phyloP scores from a whole-genome alignment of 2,888 invertebrate species.

The Camponotus fellah region DNA sequence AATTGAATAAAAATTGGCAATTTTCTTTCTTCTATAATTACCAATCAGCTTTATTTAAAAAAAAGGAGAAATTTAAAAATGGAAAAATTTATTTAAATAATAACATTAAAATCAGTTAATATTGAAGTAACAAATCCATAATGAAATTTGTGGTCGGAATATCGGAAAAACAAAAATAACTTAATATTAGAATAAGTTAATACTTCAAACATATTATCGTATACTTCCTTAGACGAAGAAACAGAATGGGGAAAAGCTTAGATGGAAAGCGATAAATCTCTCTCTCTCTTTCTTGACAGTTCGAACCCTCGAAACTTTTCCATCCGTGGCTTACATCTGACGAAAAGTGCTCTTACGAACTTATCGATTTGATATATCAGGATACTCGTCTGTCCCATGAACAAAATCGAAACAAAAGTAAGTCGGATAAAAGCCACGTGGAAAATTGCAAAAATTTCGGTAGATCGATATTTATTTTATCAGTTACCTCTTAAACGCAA shows the following conservation, averaged over 20 bases:
- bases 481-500: conserved; percentile 23
- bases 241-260: conserved; percentile 17
- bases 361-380: conserved; percentile 59
- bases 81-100: neutral
- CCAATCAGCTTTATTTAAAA: neutral
- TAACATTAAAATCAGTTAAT: neutral
- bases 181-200: conserved; percentile 18
- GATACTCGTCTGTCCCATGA: conserved; percentile 14
- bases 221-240: conserved; percentile 21
- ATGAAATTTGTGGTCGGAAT: neutral
- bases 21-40: neutral
- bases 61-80: neutral
- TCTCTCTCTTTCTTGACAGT: conserved; percentile 10
- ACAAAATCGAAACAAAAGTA: conserved; percentile 51
- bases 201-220: conserved; percentile 19
- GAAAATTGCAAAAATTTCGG: conserved; percentile 26
- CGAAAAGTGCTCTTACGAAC: conserved; percentile 47
- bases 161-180: conserved; percentile 29
- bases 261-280: conserved; percentile 60
- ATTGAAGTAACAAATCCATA: neutral
- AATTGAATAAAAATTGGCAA: neutral
- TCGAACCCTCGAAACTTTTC: conserved; percentile 62
- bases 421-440: conserved; percentile 18
- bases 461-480: conserved; percentile 53
- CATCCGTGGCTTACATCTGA: conserved; percentile 50